Base-by-base conservation (phyloP, 2,113 vertebrate genomes). In the Pipra filicauda region DNA sequence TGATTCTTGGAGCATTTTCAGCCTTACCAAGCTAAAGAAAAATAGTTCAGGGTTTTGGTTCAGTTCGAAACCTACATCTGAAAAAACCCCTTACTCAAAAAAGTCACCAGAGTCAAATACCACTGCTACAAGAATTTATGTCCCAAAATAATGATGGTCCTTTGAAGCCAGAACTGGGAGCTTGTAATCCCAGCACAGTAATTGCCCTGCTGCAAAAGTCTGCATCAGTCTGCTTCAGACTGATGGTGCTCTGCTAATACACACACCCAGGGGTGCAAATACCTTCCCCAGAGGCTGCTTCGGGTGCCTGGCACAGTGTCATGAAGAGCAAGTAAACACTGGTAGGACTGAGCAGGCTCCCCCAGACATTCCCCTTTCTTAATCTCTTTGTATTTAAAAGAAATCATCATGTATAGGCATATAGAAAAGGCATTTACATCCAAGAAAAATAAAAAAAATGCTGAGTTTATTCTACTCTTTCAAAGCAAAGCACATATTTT, bases 391-490 rank as follows among this genome's bases (percentile, higher is more conserved):
- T 52, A 43, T 44, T 26, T 49, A 67, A 62, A 91, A 19, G 96
- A 93, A 82, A 51, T 12, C 65, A 59, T 49, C 33, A 18, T 26
- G 16, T 22, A 13, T 3, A 66, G 3, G 5, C 14, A 19, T 48
- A 43, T 17, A 49, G n/a, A 21, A 85, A 71, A 73, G 15, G 5
- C 23, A 39, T 77, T 85, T 85, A 61, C 74, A 22, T 22, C 78
- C 18, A 82, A 67, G 28, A 55, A 91, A 94, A 89, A 75, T 17
- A 46, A 77, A 89, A 75, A 58, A 90, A 39, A 55, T 67, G 28
- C 31, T 93, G 37, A 71, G 26, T 91, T 96, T 95, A 83, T 46
- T 83, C 83, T 70, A 67, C 39, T 57, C 23, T 85, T 97, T 82
- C 57, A 61, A 71, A 84, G 67, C 37, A 69, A 12, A 19, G 9